Base-by-base conservation (phyloP, 2,888 invertebrate species). In the Cataglyphis albicans region DNA sequence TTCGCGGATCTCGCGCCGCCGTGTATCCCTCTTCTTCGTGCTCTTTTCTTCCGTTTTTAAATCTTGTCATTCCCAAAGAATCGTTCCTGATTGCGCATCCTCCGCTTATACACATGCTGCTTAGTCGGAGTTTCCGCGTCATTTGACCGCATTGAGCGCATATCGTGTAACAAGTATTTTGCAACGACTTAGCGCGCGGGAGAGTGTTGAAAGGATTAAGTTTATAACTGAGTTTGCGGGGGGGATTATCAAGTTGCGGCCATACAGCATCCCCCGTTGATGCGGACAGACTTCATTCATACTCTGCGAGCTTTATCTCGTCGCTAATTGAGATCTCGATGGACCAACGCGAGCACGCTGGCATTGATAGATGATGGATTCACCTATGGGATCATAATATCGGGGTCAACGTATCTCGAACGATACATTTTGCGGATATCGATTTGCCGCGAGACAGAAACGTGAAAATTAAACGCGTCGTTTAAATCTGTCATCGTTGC, bases 281-380 rank as follows among this genome's bases (percentile, higher is more conserved):
- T 83, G 85, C 82, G 83, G 84, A 83, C 84, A 87, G 52, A 52
- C 83, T 89, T 88, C 88, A 90, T 90, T 90, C 90, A 90, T 89
- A 89, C 84, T 52, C 52, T 63, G 78, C 82, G 89, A 87, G 88
- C 90, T 90, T 90, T 90, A 86, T 90, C 90, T 90, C 90, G 86
- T 82, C 88, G 87, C 86, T 89, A 89, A 89, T 90, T 90, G 90
- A 88, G 88, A 88, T 86, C 89, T 90, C 85, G 89, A 89, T 88
- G 82, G 88, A 88, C 89, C 73, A 85, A 83, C 81, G 73, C 82
- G 63, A 80, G 84, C 72, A 65, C 74, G 83, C 80, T 88, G 86
- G 84, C 86, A 85, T 87, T 83, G 84, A 88, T 84, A 88, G 88
- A 90, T 89, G 89, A 89, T 86, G 86, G 88, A 89, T 90, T 82